A percentile compares a stretch with the other conserved stretches of the same genome.
phyloP scores from a whole-genome alignment of 2,797 vertebrate species.

The Esox masquinongy region DNA sequence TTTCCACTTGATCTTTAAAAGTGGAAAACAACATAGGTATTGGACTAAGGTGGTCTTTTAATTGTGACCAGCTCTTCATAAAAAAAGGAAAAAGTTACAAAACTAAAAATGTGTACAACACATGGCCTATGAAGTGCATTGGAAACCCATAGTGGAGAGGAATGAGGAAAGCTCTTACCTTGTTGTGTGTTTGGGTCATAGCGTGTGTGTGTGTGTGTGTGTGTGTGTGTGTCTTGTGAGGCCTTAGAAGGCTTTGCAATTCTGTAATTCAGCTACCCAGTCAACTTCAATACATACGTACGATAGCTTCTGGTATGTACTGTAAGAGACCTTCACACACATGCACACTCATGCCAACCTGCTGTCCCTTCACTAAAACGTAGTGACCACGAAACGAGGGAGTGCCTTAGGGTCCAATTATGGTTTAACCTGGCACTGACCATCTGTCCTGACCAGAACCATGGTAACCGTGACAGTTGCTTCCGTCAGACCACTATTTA shows the following conservation, averaged over 20 bases:
- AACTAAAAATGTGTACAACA: neutral
- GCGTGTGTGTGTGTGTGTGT: neutral
- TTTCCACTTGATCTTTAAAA: conserved; percentile 32
- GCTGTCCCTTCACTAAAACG: conserved; percentile 6
- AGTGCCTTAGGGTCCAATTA: conserved; percentile 40
- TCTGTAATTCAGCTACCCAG: too few species aligned
- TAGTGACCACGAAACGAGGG: conserved; percentile 48
- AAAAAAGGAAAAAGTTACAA: too few species aligned
- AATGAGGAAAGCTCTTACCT: neutral
- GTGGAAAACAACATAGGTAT: too few species aligned
- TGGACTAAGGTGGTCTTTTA: too few species aligned
- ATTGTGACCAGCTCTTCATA: too few species aligned
- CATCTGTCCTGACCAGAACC: conserved; percentile 38
- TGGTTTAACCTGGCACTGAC: conserved; percentile 54
- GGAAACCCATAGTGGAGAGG: too few species aligned
- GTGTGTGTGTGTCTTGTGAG: neutral
- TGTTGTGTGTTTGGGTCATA: neutral
- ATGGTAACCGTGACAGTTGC: conserved; percentile 53
- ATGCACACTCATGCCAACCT: neutral
- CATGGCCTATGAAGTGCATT: too few species aligned
- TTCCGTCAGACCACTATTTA: conserved; percentile 62
- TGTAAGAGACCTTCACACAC: neutral
- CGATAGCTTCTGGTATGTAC: too few species aligned
- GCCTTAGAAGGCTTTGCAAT: neutral
- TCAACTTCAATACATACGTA: neutral